Evolutionary conservation across 2,113 vertebrate species (phyloP).

Genomic region (Eulacestoma nigropectus): DNA sequence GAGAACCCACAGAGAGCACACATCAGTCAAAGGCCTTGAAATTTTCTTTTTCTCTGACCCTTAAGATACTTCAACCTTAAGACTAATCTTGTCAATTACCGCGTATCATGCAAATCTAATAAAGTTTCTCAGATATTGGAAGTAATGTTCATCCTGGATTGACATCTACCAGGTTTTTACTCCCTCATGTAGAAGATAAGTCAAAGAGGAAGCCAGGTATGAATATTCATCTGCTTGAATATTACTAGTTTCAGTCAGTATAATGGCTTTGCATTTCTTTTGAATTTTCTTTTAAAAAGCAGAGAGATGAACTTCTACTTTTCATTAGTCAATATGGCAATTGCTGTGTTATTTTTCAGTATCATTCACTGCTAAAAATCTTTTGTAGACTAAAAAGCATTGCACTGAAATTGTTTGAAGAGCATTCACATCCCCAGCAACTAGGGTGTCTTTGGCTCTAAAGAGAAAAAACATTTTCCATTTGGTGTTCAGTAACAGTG

Average conservation of each 20-base stretch:
- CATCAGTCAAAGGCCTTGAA: background rate
- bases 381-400: background rate
- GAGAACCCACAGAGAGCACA: background rate
- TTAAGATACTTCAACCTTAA: background rate
- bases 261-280: background rate
- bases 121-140: background rate
- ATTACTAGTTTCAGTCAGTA: background rate
- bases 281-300: background rate
- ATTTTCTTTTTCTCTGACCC: background rate
- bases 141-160: background rate
- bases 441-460: background rate
- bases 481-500: background rate
- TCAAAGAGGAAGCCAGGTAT: background rate
- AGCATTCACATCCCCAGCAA: background rate
- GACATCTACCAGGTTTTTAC: background rate
- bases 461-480: background rate
- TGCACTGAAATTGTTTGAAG: background rate
- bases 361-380: background rate
- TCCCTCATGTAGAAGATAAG: background rate
- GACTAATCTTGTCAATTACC: background rate
- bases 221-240: background rate
- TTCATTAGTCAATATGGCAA: background rate
- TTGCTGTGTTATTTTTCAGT: background rate
- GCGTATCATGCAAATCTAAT: background rate
- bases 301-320: background rate